Evolutionary conservation across 2,797 vertebrate species (phyloP).

Genomic region (Spondyliosoma cantharus): DNA sequence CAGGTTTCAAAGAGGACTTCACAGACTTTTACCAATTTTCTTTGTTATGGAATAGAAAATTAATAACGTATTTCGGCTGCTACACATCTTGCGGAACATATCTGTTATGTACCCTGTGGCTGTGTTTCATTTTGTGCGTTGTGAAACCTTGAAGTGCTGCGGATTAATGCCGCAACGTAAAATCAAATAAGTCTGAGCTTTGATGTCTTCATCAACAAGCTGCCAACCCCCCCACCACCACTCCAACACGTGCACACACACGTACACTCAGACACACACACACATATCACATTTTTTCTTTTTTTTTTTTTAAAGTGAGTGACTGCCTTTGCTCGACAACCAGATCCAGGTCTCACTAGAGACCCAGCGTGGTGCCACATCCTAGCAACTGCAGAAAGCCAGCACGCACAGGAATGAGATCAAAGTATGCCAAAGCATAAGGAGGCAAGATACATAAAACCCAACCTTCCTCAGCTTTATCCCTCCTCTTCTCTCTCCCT

Average conservation of each 20-base stretch:
- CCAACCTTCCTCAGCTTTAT: conserved; percentile 51
- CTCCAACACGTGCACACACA: background rate
- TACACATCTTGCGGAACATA: conserved; percentile 24
- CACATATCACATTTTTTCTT: conserved; percentile 13
- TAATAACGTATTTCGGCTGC: conserved; percentile 2
- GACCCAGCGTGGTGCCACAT: conserved; percentile 68
- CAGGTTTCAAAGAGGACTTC: conserved; percentile 31
- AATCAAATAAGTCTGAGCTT: conserved; percentile 65
- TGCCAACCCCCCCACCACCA: background rate
- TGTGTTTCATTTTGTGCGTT: conserved; percentile 30
- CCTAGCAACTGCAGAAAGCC: conserved; percentile 60
- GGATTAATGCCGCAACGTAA: conserved; percentile 57
- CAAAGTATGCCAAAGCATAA: conserved; percentile 71
- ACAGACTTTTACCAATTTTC: conserved; percentile 29
- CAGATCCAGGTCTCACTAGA: conserved; percentile 68
- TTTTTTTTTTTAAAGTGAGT: conserved; percentile 38
- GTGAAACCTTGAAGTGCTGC: conserved; percentile 51
- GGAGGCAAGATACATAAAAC: conserved; percentile 71
- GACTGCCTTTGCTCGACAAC: conserved; percentile 54
- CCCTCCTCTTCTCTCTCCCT: conserved; percentile 48
- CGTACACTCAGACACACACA: conserved; percentile 9
- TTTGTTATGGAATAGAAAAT: conserved; percentile 40
- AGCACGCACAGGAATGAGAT: conserved; percentile 68
- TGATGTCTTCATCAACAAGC: conserved; percentile 69
- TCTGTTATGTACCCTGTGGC: conserved; percentile 30